phyloP scores from a whole-genome alignment of 2,888 invertebrate species.

The Chrysolina haemoptera region DNA sequence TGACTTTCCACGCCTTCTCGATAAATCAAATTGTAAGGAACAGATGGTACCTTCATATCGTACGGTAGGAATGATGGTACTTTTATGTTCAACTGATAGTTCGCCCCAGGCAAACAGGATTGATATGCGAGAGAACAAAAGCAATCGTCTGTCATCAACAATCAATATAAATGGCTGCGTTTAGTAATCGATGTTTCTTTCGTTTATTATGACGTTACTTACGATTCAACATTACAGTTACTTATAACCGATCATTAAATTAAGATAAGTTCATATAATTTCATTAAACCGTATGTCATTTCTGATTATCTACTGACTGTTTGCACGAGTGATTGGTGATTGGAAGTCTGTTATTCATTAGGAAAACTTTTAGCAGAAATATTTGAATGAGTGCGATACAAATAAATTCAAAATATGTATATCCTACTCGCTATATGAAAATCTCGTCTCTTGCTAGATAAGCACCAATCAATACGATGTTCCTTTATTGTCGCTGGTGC shows the following conservation, averaged over 20 bases:
- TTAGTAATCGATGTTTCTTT: not conserved
- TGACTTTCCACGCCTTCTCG: no score
- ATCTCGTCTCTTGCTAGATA: no score
- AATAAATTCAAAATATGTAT: no score
- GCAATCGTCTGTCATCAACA: slow-evolving; percentile 16
- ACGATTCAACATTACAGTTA: not conserved
- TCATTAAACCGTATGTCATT: not conserved
- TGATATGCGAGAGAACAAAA: slow-evolving; percentile 8
- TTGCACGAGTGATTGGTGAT: no score
- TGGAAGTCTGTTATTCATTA: no score
- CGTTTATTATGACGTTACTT: not conserved
- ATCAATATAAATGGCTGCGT: slow-evolving; percentile 2
- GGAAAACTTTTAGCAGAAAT: no score
- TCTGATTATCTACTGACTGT: no score
- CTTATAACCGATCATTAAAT: not conserved
- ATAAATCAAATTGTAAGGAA: not conserved
- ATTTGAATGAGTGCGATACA: no score
- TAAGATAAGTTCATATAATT: not conserved
- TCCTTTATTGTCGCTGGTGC: no score
- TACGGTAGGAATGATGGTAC: not conserved
- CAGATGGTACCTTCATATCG: slow-evolving; percentile 1
- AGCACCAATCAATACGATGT: no score
- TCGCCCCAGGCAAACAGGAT: not conserved
- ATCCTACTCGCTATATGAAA: no score
- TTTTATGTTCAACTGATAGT: not conserved